Evolutionary conservation across 64 coral and sea anemone genomes (phyloP), one percentile per base, ranked within the genome.

Genomic region (Platygyra sinensis): DNA sequence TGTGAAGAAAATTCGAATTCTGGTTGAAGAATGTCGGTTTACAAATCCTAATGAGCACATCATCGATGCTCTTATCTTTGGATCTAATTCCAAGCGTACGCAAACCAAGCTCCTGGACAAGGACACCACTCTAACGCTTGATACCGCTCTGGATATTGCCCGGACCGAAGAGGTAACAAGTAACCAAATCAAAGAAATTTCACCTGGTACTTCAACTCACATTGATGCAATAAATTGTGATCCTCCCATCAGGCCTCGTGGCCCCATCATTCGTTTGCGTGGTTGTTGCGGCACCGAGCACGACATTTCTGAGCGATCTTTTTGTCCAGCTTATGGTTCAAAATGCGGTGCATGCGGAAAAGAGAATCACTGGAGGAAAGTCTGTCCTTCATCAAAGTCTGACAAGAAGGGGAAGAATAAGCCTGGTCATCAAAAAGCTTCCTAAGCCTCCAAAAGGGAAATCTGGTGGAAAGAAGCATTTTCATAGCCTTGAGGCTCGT

Each of bases 101-200:
- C 94, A 95, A 63, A 50, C 89, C 30, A 95, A 95, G 74, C 84
- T 95, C 16, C 72, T 91, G 14, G 89, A 95, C 30, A 82, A 94
- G 33, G 94, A 95, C 61, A 60, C 84, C 10, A 38, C 89, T 22
- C 86, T 84, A 18, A 95, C 89, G 6, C 80, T 95, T 29, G 75
- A 73, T 77, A 88, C 32, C 24, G 67, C 94, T 69, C 87, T 84
- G 73, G 39, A 46, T 46, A 46, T 46, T 5, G 6, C 39, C 39
- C 39, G 87, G 38, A 96, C 94, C 31, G 86, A 76, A 5, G 90
- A 96, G 86, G 94, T 87, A 51, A 93, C 87, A 39, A 72, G 61
- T 14, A 55, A 87, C 7, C 94, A 90, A 69, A 60, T 96, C 19
- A 51, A 77, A 52, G 91, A 90, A 46, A 96, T 96, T 86, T 61